phyloP scores from a whole-genome alignment of 2,797 vertebrate genomes.

The Limosa lapponica region DNA sequence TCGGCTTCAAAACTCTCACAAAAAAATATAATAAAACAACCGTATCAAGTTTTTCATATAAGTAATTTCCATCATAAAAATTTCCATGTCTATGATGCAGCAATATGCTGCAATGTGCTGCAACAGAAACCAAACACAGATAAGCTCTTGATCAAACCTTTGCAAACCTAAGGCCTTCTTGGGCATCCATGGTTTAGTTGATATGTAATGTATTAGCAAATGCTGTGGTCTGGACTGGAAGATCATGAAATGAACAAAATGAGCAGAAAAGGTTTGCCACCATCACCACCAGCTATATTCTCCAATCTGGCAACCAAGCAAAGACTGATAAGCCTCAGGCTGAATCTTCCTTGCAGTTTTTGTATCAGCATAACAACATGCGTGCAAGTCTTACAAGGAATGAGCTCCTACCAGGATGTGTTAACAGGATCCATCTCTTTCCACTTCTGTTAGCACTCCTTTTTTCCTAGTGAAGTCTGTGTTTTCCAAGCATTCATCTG shows the following conservation, averaged over 20 bases:
- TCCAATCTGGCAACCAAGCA: not conserved
- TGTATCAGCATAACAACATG: not conserved
- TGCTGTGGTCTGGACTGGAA: not conserved
- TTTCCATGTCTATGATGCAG: not conserved
- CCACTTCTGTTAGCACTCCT: not conserved
- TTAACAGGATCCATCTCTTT: not conserved
- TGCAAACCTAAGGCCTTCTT: not conserved
- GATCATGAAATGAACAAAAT: not conserved
- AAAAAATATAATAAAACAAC: not conserved
- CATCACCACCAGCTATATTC: not conserved
- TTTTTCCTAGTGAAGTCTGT: not conserved
- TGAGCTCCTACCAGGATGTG: not conserved
- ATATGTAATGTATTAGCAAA: not conserved
- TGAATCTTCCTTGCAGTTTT: not conserved
- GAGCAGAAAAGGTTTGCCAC: not conserved
- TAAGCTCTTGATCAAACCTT: not conserved
- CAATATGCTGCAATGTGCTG: not conserved
- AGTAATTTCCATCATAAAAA: not conserved
- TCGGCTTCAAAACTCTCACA: not conserved
- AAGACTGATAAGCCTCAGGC: not conserved
- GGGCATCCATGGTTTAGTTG: accelerated
- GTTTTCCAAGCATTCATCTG: not conserved
- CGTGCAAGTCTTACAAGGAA: not conserved
- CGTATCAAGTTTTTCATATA: not conserved
- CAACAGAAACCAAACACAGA: not conserved